Base-by-base conservation (phyloP, 2,888 invertebrate genomes). In the Marasmarcha lunaedactyla region DNA sequence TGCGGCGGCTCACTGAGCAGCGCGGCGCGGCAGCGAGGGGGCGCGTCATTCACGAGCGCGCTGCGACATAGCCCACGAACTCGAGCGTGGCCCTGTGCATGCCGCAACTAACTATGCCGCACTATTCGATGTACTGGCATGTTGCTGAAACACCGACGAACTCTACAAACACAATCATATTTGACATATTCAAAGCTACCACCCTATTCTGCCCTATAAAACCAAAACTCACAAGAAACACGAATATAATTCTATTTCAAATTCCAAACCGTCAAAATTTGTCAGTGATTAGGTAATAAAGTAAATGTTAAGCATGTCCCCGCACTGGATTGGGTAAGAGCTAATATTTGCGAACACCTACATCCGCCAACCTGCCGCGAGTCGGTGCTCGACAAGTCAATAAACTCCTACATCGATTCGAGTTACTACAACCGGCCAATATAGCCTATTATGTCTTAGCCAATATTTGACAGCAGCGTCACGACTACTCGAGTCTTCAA, bases 321-420 rank as follows among this genome's bases (percentile, higher is more conserved):
- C 51, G 55, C 51, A 60, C 57, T 60, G 63, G 67, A 68, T 74
- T 77, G 63, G 66, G 71, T 64, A 69, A 74, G 69, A 60, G 66
- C 64, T 59, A 79, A 81, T 79, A 81, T 81, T 79, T 79, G 79
- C 73, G 62, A 52, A 76, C 79, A 70, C 78, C 78, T 71, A 77
- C 81, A 65, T 71, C 69, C 70, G 69, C 71, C 63, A 71, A 71
- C 70, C 63, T 70, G 76, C 66, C 60, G 63, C 60, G 55, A 55
- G 55, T 57, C 59, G 53, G 46, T 52, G 42, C 48, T 46, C 46
- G 49, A 55, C 59, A 49, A 65, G 71, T 72, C 66, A 72, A 72
- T 67, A 71, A 62, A 71, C 73, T 71, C 67, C 72, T 67, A 74
- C 72, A 44, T 20, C 3, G 4, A 20, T 3, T 20, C 20, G 7